Evolutionary conservation across 2,888 invertebrate species (phyloP).

Genomic region (Tipula helvola): DNA sequence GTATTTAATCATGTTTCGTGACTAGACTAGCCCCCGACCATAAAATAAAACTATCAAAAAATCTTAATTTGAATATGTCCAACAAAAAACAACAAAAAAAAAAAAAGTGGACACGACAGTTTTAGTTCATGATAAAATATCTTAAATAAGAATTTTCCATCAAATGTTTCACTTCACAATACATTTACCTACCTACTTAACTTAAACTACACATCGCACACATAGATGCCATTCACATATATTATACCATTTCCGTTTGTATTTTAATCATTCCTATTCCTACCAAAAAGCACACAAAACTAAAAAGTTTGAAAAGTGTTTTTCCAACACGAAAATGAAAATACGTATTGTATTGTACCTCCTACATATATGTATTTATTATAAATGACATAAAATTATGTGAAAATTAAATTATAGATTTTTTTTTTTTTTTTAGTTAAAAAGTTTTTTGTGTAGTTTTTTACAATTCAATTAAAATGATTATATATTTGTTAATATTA

Average conservation of each 20-base stretch:
- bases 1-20: no score
- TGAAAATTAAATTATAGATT: not conserved
- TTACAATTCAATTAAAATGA: conserved; percentile 4
- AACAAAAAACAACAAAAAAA: no score
- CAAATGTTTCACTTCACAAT: not conserved
- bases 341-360: not conserved
- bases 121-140: not conserved
- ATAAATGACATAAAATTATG: not conserved
- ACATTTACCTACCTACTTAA: not conserved
- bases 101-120: not conserved
- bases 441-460: not conserved
- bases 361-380: not conserved
- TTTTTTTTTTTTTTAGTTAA: not conserved
- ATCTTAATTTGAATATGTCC: not conserved
- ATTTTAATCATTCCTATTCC: not conserved
- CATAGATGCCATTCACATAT: not conserved
- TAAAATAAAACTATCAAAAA: not conserved
- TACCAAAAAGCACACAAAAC: not conserved
- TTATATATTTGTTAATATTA: not conserved
- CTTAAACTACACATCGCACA: not conserved
- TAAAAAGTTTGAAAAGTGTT: not conserved
- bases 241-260: not conserved
- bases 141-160: not conserved
- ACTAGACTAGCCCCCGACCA: not conserved
- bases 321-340: conserved; percentile 4